Evolutionary conservation across 2,888 invertebrate species (phyloP).

Genomic region (Thumatha senex): DNA sequence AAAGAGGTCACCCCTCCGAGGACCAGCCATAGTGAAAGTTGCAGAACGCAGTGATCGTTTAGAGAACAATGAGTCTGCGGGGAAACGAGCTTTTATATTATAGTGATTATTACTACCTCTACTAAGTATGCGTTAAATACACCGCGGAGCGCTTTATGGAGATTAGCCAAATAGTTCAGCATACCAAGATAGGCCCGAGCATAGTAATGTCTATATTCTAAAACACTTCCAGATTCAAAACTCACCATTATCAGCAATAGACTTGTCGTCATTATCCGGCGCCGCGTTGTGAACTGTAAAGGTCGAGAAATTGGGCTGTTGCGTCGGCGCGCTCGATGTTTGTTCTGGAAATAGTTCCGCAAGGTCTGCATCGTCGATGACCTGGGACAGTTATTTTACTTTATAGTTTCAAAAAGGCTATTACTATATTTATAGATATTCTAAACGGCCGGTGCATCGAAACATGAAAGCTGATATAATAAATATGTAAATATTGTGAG

Average conservation of each 20-base stretch:
- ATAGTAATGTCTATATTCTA: background rate
- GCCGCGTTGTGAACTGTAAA: conserved; percentile 70
- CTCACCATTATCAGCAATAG: conserved; percentile 77
- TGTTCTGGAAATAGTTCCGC: conserved; percentile 91
- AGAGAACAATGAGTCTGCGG: too few species aligned
- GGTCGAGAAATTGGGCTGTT: conserved; percentile 84
- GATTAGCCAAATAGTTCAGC: too few species aligned
- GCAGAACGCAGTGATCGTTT: too few species aligned
- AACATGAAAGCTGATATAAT: too few species aligned
- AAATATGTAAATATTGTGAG: background rate
- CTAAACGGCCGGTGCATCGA: background rate
- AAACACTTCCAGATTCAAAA: background rate
- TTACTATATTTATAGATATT: background rate
- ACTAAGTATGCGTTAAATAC: too few species aligned
- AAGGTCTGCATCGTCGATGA: conserved; percentile 91
- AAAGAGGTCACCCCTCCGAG: too few species aligned
- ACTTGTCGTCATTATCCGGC: conserved; percentile 76
- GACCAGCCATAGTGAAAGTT: too few species aligned
- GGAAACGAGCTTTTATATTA: too few species aligned
- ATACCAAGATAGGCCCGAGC: too few species aligned
- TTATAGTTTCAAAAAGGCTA: conserved; percentile 23
- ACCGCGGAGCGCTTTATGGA: too few species aligned
- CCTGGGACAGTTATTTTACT: conserved; percentile 69
- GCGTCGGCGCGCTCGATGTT: conserved; percentile 81
- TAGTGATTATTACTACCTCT: too few species aligned